A percentile compares a stretch with the other conserved stretches of the same genome.
phyloP scores from a whole-genome alignment of 2,888 invertebrate genomes.

The Dynastes grantii region DNA sequence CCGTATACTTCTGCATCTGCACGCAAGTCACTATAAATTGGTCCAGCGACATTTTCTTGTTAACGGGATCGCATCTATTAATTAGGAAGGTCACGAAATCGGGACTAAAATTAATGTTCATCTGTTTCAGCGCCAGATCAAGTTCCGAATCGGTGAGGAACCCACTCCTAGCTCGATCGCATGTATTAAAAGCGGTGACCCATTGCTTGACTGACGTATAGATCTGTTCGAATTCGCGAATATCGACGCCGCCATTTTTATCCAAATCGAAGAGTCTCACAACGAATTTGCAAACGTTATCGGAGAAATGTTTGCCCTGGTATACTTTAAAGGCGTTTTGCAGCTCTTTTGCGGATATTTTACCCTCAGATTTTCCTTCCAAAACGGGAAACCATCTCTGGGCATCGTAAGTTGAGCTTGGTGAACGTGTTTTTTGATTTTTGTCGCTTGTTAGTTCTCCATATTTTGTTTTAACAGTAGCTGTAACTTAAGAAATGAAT shows the following conservation, averaged over 20 bases:
- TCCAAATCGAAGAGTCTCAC: conserved; percentile 93
- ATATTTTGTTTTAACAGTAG: conserved; percentile 15
- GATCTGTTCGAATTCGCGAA: conserved; percentile 88
- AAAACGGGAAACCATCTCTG: conserved; percentile 47
- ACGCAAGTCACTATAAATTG: conserved; percentile 68
- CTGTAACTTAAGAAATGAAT: conserved; percentile 4
- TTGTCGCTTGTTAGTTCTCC: conserved; percentile 26
- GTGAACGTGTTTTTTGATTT: conserved; percentile 14
- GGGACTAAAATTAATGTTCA: conserved; percentile 88
- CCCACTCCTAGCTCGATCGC: conserved; percentile 88
- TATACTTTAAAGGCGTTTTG: conserved; percentile 88
- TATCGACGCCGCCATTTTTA: conserved; percentile 85
- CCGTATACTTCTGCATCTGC: conserved; percentile 68
- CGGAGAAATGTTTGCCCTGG: conserved; percentile 87
- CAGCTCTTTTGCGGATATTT: conserved; percentile 85
- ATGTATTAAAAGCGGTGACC: conserved; percentile 87
- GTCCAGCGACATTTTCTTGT: conserved; percentile 71
- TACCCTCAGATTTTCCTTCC: conserved; percentile 71
- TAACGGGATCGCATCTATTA: conserved; percentile 79
- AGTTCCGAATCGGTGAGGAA: conserved; percentile 87
- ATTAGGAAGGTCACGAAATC: conserved; percentile 84
- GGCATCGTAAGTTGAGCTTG: conserved; percentile 22
- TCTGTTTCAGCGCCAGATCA: conserved; percentile 71
- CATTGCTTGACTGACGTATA: conserved; percentile 93
- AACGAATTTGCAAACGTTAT: conserved; percentile 89